These are phyloP conservation scores for Ptyas mucosa DNA, from an alignment of 2,113 vertebrate species.

Conservation along the genomic window DNA sequence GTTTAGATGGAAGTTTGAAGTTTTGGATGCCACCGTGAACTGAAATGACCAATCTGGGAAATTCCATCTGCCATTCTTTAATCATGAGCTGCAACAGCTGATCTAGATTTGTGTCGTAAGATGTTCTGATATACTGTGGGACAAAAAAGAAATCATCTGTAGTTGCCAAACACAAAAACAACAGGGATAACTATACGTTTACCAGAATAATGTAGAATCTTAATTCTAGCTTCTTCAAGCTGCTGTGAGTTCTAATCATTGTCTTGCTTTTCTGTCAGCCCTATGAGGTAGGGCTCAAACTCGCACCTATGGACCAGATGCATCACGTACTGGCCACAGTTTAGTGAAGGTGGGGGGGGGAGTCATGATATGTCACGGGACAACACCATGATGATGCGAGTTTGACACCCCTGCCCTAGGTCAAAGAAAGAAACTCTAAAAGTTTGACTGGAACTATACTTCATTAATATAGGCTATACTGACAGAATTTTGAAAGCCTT, in stretches of 20 bases:
- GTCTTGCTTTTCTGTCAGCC: background rate
- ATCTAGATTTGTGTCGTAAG: conserved; percentile 84
- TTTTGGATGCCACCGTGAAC: conserved; percentile 89
- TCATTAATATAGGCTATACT: background rate
- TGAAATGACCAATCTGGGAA: conserved; percentile 89
- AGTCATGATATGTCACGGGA: no score
- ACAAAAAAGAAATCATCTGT: conserved; percentile 9
- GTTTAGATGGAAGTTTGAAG: conserved; percentile 81
- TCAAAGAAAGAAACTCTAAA: background rate
- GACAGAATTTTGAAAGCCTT: background rate
- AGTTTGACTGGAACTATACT: background rate
- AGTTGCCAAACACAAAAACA: background rate
- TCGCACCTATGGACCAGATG: fast-evolving
- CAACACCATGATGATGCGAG: no score
- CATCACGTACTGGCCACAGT: no score
- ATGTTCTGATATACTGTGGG: conserved; percentile 85
- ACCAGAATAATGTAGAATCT: background rate
- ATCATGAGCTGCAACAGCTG: conserved; percentile 86
- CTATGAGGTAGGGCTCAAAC: background rate
- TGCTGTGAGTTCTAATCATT: background rate
- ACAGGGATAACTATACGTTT: background rate
- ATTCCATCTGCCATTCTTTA: conserved; percentile 93
- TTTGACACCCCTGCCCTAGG: background rate
- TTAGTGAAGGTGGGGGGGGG: no score
- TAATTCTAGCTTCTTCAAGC: background rate